A percentile compares a stretch with the other conserved stretches of the same genome.
phyloP scores from a whole-genome alignment of 2,888 invertebrate genomes.

The Oasisia sp. region DNA sequence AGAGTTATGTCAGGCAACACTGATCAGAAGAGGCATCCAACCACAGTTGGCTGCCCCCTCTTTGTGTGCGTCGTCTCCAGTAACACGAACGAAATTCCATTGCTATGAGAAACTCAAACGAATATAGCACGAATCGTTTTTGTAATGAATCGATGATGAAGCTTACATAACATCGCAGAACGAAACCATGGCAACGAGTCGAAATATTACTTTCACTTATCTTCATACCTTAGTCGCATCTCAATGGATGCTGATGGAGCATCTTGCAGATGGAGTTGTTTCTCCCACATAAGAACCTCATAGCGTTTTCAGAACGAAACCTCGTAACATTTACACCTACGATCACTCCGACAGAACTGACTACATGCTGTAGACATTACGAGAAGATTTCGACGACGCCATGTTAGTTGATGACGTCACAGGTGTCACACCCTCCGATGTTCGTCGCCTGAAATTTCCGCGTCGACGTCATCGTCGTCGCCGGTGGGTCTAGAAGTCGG shows the following conservation, averaged over 20 bases:
- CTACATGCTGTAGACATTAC: background rate
- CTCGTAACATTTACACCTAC: background rate
- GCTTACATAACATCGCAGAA: background rate
- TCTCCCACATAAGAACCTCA: background rate
- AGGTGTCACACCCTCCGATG: background rate
- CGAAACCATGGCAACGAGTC: slow-evolving; percentile 17
- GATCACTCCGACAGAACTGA: background rate
- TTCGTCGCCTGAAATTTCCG: background rate
- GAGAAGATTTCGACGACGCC: background rate
- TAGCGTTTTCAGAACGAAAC: background rate
- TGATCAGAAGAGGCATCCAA: background rate
- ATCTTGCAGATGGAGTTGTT: background rate
- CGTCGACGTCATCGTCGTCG: background rate
- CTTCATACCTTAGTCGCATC: background rate
- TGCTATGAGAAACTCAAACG: background rate
- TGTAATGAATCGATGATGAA: background rate
- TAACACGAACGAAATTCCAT: background rate
- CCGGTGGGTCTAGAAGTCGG: background rate
- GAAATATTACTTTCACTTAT: background rate
- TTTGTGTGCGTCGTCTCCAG: background rate
- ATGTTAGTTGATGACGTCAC: background rate
- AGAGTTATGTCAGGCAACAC: background rate
- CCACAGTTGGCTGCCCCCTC: background rate
- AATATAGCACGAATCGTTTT: slow-evolving; percentile 1
- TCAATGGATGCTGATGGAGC: background rate